Base-by-base conservation (phyloP, 2,113 vertebrate genomes). In the Vidua macroura region DNA sequence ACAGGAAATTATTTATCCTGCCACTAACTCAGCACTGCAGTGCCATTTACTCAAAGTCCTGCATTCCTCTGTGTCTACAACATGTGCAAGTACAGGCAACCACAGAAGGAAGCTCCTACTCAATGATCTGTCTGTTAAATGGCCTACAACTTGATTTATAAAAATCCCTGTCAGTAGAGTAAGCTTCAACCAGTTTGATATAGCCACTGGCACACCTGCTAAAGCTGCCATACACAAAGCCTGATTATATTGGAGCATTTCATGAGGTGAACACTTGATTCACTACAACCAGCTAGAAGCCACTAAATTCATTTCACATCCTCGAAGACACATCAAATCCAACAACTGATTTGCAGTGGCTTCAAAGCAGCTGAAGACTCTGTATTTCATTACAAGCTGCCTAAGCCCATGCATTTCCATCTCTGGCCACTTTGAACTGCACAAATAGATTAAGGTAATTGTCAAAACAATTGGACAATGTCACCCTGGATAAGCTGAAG, bases 401-500 rank as follows among this genome's bases (percentile, higher is more conserved):
- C 92, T 86, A 77, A 96, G 49, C 52, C 49, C 46, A 39, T 82
- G 85, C 49, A 84, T 90, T 86, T 88, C 90, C 80, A 81, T 78
- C 73, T 70, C 79, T 23, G 48, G 79, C 76, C 79, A 73, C 51
- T 86, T 13, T 37, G 60, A 88, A 63, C 83, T 75, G 90, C 93
- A 97, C 80, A 86, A 88, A 94, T 1, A 86, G 80, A 95, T 97
- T 75, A 94, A 86, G 83, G 86, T 93, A 83, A 96, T 52, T 88
- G 90, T 95, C 95, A 93, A 92, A 96, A 86, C 75, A 80, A 90
- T 6, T 77, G 85, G 68, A 83, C 85, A 75, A 5, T 55, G 73
- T 86, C 83, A 93, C 37, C 44, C 58, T 55, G 30, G 37, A 90
- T 41, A 55, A 90, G 76, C 49, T 78, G 33, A 90, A 80, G 18